These are phyloP conservation scores for Apolygus lucorum DNA, from an alignment of 1,140 invertebrate genomes.

Conservation along the genomic window DNA sequence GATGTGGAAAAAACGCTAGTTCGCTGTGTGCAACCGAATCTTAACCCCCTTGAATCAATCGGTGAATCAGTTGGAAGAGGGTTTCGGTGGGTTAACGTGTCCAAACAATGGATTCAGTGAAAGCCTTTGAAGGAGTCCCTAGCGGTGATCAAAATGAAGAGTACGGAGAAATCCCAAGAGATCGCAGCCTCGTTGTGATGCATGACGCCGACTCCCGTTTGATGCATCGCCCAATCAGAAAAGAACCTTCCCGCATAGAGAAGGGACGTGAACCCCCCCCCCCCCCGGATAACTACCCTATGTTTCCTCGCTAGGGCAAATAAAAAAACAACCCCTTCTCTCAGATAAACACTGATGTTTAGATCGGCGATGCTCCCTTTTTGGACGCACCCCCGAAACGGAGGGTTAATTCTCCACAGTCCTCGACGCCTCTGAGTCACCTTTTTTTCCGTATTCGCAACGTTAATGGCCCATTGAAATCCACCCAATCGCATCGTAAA, in stretches of 20 bases:
- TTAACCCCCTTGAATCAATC: too few species aligned
- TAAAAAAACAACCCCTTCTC: conserved; percentile 9
- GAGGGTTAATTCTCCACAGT: neutral
- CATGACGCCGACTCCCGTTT: neutral
- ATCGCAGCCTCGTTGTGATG: conserved; percentile 1
- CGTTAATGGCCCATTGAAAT: conserved; percentile 12
- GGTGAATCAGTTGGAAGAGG: neutral
- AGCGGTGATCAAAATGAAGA: neutral
- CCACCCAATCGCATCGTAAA: conserved; percentile 9
- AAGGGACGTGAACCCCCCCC: neutral
- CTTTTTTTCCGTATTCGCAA: neutral
- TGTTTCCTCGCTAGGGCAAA: neutral
- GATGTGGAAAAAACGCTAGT: too few species aligned
- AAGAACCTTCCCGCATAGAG: too few species aligned
- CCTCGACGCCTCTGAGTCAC: neutral
- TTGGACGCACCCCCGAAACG: neutral
- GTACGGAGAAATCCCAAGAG: neutral
- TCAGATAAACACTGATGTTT: conserved; percentile 15
- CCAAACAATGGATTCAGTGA: neutral
- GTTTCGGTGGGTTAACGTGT: neutral
- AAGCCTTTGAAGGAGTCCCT: neutral
- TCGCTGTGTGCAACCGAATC: too few species aligned
- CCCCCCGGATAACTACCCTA: neutral
- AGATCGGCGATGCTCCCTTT: conserved; percentile 1
- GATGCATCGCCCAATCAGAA: conserved; percentile 14